These are phyloP conservation scores for Eucriotettix oculatus DNA, from an alignment of 2,888 invertebrate species.

Conservation along the genomic window DNA sequence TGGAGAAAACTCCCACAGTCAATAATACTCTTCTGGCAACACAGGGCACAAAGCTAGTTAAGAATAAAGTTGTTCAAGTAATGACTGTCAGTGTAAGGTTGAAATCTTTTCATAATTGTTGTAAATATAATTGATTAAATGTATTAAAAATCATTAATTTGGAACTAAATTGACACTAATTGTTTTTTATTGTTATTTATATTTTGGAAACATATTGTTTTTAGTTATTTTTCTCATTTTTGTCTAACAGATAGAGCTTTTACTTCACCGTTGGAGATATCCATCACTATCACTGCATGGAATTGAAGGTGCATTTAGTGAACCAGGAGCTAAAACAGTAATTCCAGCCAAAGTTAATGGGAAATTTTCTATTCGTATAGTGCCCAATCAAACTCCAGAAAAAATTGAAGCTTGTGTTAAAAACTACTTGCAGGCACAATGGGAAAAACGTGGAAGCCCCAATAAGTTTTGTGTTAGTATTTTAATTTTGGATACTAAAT, in stretches of 20 bases:
- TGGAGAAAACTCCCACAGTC: no score
- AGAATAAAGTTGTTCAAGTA: no score
- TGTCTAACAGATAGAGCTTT: constrained; percentile 38
- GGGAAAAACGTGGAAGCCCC: constrained; percentile 64
- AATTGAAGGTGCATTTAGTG: constrained; percentile 87
- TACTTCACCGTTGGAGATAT: constrained; percentile 92
- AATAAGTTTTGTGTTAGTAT: constrained; percentile 58
- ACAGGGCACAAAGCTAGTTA: no score
- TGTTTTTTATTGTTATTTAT: neutral
- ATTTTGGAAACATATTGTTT: neutral
- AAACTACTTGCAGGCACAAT: constrained; percentile 56
- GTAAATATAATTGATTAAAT: no score
- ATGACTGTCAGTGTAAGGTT: no score
- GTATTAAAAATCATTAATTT: no score
- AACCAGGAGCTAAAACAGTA: constrained; percentile 87
- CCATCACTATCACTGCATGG: constrained; percentile 91
- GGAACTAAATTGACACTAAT: no score
- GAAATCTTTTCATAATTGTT: no score
- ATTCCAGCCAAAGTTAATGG: constrained; percentile 86
- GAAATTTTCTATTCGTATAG: constrained; percentile 92
- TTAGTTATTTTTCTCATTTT: neutral
- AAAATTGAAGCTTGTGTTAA: constrained; percentile 67
- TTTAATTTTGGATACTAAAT: neutral
- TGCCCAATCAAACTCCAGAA: constrained; percentile 82
- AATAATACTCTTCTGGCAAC: no score